These are phyloP conservation scores for Lysiphlebus fabarum DNA, from an alignment of 1,140 invertebrate species.

Conservation along the genomic window DNA sequence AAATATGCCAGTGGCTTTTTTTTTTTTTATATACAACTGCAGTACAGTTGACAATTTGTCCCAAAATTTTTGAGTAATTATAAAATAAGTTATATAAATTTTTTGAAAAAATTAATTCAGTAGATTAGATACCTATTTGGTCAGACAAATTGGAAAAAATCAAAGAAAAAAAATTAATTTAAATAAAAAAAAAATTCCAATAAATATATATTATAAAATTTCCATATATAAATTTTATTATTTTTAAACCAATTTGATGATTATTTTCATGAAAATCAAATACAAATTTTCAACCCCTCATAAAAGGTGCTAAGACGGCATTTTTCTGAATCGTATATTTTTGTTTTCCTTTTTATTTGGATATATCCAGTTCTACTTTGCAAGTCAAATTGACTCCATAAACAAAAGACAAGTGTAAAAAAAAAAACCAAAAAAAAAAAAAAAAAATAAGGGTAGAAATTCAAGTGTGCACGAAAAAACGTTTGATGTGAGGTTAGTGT, in stretches of 20 bases:
- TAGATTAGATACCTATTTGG: too few relatives aligned
- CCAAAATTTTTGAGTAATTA: slow-evolving; percentile 23
- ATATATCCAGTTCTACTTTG: slow-evolving; percentile 33
- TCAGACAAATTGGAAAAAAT: too few relatives aligned
- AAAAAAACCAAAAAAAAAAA: too few relatives aligned
- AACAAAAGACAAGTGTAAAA: slow-evolving; percentile 28
- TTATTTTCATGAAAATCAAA: too few relatives aligned
- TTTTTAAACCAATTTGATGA: too few relatives aligned
- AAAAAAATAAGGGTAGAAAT: not conserved
- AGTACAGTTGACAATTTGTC: slow-evolving; percentile 22
- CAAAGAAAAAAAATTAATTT: too few relatives aligned
- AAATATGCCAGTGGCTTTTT: slow-evolving; percentile 20
- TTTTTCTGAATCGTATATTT: slow-evolving; percentile 7
- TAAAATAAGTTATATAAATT: slow-evolving; percentile 11
- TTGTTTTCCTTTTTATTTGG: slow-evolving; percentile 5
- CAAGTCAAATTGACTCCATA: slow-evolving; percentile 47
- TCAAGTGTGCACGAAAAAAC: not conserved
- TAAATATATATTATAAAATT: too few relatives aligned
- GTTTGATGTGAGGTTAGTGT: slow-evolving; percentile 3
- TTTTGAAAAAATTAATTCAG: too few relatives aligned
- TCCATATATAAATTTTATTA: too few relatives aligned
- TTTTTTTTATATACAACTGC: not conserved
- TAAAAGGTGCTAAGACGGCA: slow-evolving; percentile 13
- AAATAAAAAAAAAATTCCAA: too few relatives aligned
- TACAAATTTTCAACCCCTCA: too few relatives aligned